Conservation (phyloP, 2,113 vertebrate species). For the Ceyx margarethae region DNA sequence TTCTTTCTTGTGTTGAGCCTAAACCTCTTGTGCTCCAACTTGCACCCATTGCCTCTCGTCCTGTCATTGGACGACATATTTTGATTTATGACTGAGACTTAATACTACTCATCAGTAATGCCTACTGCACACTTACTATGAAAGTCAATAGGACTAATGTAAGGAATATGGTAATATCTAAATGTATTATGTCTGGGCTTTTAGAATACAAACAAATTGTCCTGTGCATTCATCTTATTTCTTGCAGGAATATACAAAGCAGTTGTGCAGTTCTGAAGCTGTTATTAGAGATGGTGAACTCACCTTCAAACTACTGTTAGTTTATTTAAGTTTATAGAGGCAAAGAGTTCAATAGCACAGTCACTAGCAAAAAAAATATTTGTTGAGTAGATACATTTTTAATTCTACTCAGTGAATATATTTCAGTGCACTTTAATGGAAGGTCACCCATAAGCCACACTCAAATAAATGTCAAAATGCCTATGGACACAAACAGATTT, state of each 20-base stretch:
- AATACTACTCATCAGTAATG: background rate
- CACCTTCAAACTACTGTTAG: background rate
- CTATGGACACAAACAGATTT: background rate
- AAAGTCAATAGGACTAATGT: background rate
- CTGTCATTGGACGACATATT: too few species aligned
- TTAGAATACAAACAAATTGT: background rate
- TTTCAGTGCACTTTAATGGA: background rate
- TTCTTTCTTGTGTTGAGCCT: too few species aligned
- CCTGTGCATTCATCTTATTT: too few species aligned
- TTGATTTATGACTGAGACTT: too few species aligned
- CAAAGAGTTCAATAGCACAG: background rate
- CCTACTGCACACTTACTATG: background rate
- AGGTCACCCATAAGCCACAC: background rate
- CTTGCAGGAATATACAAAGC: background rate
- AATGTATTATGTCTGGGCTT: background rate
- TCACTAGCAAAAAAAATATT: background rate
- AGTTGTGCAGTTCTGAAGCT: background rate
- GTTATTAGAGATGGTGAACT: background rate
- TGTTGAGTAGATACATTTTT: background rate
- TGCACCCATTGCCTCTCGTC: too few species aligned
- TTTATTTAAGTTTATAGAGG: background rate
- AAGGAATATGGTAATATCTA: background rate
- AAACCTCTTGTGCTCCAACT: too few species aligned
- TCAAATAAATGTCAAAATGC: background rate
- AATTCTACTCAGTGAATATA: background rate